Conservation (phyloP, 2,113 vertebrate species). For the Apteryx mantelli region DNA sequence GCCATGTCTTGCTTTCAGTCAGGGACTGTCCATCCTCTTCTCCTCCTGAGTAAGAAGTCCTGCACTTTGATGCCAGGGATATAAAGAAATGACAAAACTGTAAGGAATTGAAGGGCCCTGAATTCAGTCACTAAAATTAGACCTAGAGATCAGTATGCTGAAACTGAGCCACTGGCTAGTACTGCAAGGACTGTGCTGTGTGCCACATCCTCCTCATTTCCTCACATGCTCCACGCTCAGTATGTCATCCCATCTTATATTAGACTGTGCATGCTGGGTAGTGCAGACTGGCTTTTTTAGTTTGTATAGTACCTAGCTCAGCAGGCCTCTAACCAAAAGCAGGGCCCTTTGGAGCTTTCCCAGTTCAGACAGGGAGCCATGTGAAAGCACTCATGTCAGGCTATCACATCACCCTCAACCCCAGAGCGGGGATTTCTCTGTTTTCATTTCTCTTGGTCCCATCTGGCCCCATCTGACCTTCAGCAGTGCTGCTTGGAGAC, state of each 20-base stretch:
- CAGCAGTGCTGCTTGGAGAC: background rate
- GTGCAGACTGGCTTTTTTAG: background rate
- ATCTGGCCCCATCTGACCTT: background rate
- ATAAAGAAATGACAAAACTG: slow-evolving; percentile 26
- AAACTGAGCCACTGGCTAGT: slow-evolving; percentile 50
- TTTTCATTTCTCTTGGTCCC: background rate
- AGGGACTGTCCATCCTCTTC: background rate
- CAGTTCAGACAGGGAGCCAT: background rate
- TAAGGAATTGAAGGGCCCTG: background rate
- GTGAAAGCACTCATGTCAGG: background rate
- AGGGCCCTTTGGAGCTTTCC: rapidly evolving
- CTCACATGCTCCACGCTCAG: slow-evolving; percentile 32
- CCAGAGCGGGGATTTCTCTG: background rate
- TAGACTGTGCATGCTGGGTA: background rate
- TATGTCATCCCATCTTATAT: slow-evolving; percentile 56
- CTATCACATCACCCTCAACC: background rate
- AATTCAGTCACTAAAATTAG: slow-evolving; percentile 58
- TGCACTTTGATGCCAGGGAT: background rate
- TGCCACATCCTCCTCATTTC: slow-evolving; percentile 63
- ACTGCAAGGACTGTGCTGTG: background rate
- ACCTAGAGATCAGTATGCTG: background rate
- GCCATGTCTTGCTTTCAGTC: background rate
- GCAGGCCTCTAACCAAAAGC: background rate
- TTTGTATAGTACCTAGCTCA: background rate
- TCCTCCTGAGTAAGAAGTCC: rapidly evolving